Evolutionary conservation across 2,888 invertebrate species (phyloP), one percentile per base, ranked within the genome.

Genomic region (Linnaemya vulpina): DNA sequence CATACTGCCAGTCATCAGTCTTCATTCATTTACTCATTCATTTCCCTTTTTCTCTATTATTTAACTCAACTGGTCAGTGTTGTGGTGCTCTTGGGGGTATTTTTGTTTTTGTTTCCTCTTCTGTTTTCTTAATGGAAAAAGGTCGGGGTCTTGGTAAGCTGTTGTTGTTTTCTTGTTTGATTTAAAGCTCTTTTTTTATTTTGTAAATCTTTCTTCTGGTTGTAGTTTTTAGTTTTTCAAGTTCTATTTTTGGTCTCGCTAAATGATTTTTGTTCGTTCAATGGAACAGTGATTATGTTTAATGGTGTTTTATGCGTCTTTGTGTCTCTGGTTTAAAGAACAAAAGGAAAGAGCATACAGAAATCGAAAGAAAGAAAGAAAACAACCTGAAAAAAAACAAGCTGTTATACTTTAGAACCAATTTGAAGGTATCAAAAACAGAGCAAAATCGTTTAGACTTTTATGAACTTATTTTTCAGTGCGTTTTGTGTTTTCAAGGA

Each of bases 231-330:
- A 8, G n/a, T 62, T 60, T 58, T 73, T 75, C 78, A 75, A 53
- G 62, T 79, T 80, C 71, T 75, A 65, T 63, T 80, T 87, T 90
- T 88, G 91, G 92, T 92, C 91, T 91, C 92, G 92, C 91, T 92
- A 91, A 92, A 92, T 92, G 92, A 92, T 91, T 92, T 85, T 92
- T 92, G 92, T 89, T 91, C 92, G 89, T 91, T 92, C 92, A 92
- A 92, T 91, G 92, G 92, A 92, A 92, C 91, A 91, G 88, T 92
- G 92, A 91, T 89, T 90, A 89, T 90, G 88, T 88, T 90, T 89
- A 87, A 87, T 87, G 87, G 86, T 78, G 78, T 83, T 79, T 84
- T 81, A 83, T 83, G 85, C 85, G 82, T 85, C 78, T 82, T 70
- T 71, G 46, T 80, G 84, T 78, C 78, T 82, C 71, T 77, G 71